Evolutionary conservation across 2,113 vertebrate species (phyloP).

Genomic region (Empidonax alnorum): DNA sequence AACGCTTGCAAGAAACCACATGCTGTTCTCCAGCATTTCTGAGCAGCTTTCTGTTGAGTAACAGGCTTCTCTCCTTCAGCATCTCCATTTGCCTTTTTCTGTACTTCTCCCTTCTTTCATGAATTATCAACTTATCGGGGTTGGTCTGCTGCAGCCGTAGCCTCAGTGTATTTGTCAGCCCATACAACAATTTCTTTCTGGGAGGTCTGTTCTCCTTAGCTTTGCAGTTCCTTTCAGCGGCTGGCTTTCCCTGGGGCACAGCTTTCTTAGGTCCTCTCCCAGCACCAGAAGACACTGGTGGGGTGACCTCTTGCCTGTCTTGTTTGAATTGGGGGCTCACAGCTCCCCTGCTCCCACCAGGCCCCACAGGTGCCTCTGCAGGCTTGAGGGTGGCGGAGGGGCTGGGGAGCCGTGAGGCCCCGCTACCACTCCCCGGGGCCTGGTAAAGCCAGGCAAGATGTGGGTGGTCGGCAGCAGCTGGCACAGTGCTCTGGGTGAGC

Average conservation of each 20-base stretch:
- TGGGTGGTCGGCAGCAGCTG: background rate
- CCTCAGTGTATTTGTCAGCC: conserved; percentile 86
- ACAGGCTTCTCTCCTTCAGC: conserved; percentile 9
- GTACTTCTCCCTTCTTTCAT: conserved; percentile 76
- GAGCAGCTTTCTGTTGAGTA: conserved; percentile 29
- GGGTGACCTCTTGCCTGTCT: background rate
- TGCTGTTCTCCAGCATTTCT: background rate
- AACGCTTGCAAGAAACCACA: background rate
- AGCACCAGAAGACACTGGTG: background rate
- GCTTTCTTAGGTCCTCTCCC: conserved; percentile 23
- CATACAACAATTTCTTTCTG: conserved; percentile 78
- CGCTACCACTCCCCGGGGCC: background rate
- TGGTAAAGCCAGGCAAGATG: conserved; percentile 73
- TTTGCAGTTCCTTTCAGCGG: conserved; percentile 10
- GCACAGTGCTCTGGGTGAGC: conserved; percentile 52
- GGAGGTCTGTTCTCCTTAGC: conserved; percentile 17
- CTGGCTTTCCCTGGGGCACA: background rate
- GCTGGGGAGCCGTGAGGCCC: background rate
- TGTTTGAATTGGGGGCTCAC: background rate
- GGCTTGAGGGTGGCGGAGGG: background rate
- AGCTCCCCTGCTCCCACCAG: background rate
- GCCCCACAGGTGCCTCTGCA: background rate
- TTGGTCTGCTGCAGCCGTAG: conserved; percentile 82
- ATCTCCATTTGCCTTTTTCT: conserved; percentile 64
- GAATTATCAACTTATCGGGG: conserved; percentile 57